phyloP scores from a whole-genome alignment of 2,797 vertebrate genomes.

The Myiotriccus ornatus region DNA sequence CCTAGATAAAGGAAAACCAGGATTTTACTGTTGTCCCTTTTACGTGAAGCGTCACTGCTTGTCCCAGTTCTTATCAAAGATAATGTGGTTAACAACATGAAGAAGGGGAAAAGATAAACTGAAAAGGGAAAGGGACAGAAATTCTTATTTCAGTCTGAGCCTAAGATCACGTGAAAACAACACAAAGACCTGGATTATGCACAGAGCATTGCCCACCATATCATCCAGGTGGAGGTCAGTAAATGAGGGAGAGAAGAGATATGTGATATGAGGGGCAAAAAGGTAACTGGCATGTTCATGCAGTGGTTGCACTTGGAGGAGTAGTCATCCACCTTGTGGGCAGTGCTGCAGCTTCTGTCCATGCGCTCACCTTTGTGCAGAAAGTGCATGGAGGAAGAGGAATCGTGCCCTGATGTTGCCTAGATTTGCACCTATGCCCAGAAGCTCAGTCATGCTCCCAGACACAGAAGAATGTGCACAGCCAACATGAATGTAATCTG shows the following conservation, averaged over 20 bases:
- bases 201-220: not conserved
- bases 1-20: not conserved
- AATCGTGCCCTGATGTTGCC: not conserved
- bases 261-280: accelerated
- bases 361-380: not conserved
- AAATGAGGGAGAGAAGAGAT: not conserved
- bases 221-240: not conserved
- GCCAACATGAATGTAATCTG: not conserved
- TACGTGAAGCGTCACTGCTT: not conserved
- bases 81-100: not conserved
- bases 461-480: not conserved
- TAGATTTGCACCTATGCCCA: not conserved
- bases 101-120: not conserved
- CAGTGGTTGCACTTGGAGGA: not conserved
- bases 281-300: not conserved
- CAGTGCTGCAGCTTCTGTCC: not conserved
- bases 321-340: not conserved
- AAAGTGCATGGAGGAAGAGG: not conserved
- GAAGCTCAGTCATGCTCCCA: not conserved
- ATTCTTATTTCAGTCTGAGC: not conserved
- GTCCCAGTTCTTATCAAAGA: not conserved
- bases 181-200: not conserved
- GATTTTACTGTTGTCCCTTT: not conserved
- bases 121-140: not conserved
- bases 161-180: not conserved